Evolutionary conservation across 2,888 invertebrate species (phyloP), one percentile per base, ranked within the genome.

Genomic region (Andrena haemorrhoa): DNA sequence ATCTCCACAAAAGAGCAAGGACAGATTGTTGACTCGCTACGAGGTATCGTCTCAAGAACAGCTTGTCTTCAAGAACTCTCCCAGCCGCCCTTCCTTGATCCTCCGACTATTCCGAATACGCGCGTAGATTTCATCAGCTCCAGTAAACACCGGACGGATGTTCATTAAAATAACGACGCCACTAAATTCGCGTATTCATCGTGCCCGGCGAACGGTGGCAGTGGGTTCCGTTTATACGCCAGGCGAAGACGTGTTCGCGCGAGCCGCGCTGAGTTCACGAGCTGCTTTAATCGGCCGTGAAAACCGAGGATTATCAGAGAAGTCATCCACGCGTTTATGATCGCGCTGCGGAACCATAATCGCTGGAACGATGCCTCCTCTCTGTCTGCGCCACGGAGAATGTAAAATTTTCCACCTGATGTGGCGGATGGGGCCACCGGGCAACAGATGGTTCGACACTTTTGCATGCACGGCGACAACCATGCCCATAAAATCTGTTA

Each of bases 341-440:
- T 64, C 35, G 10, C 58, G 23, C 51, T 35, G 58, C 51, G 47
- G 29, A 58, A 73, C 56, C 61, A 61, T 82, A 80, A 85, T 87
- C 75, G 71, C 10, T 29, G 56, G 71, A 71, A 35, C 65, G 68
- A 60, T 61, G 31, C 65, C 75, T 53, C 64, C 58, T 12, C 8
- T 26, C 26, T 20, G n/a, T 58, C 66, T 66, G 66, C 35, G 23
- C 68, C 73, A 61, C 70, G 71, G 88, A 89, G 82, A 88, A 90
- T 87, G 86, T 86, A 71, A 81, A 90, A 90, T 91, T 91, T 91
- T 91, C 91, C 91, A 91, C 91, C 91, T 91, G 91, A 91, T 84
- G 56, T 56, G 56, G 72, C 84, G 75, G 82, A 79, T 79, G 79
- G 79, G 73, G 75, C 31, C 76, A 77, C 20, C 68, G 79, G 65